Percentiles rank a stretch among this genome's conserved stretches.
Evolutionary conservation across 2,797 vertebrate genomes (phyloP).

Genomic region (Hipposideros larvatus): DNA sequence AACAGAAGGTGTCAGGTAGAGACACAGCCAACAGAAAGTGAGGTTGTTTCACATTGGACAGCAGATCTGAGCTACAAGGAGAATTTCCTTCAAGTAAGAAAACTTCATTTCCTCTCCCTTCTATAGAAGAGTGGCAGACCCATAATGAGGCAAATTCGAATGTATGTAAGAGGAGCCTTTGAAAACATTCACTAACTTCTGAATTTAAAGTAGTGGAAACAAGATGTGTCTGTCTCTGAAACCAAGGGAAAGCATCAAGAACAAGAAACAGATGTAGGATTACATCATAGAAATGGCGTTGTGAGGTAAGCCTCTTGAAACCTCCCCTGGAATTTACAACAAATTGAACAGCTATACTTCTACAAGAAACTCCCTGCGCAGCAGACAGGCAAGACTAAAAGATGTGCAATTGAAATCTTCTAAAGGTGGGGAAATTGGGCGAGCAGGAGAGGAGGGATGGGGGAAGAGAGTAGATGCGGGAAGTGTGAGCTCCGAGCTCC

Average conservation of each 20-base stretch:
- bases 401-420: no score
- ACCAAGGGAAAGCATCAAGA: neutral
- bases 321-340: no score
- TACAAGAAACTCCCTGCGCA: no score
- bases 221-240: neutral
- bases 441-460: no score
- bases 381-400: no score
- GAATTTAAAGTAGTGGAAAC: neutral
- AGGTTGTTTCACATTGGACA: neutral
- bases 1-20: neutral
- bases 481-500: no score
- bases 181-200: neutral
- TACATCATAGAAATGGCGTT: no score
- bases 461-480: no score
- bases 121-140: neutral
- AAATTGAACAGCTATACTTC: no score
- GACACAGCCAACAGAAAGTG: neutral
- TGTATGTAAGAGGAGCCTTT: neutral
- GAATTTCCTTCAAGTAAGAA: neutral
- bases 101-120: neutral
- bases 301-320: no score
- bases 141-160: neutral
- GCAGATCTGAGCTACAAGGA: neutral
- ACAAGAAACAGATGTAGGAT: neutral
- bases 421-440: no score